phyloP scores from a whole-genome alignment of 2,113 vertebrate genomes.

The Rhinoderma darwinii region DNA sequence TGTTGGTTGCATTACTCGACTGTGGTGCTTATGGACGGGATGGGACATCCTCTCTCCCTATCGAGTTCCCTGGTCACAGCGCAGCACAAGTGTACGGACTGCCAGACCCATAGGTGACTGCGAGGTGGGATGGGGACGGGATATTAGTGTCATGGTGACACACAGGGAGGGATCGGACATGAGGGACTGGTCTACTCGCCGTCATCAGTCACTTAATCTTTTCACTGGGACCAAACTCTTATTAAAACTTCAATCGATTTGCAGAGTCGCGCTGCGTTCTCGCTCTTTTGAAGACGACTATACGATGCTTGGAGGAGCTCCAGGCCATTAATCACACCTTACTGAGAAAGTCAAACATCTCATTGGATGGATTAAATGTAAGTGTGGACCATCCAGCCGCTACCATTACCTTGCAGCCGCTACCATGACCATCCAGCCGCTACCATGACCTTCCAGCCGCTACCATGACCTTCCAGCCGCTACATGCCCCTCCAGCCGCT shows the following conservation, averaged over 20 bases:
- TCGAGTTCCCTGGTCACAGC: no score
- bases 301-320: background rate
- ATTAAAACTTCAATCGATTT: constrained; percentile 21
- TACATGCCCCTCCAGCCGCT: no score
- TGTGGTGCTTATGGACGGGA: background rate
- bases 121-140: background rate
- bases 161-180: background rate
- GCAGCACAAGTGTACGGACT: no score
- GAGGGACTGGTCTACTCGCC: background rate
- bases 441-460: no score
- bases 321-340: background rate
- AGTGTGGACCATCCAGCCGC: no score
- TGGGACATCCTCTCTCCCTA: constrained; percentile 1
- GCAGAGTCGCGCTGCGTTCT: background rate
- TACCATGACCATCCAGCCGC: no score
- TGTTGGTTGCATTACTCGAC: background rate
- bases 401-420: no score
- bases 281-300: background rate
- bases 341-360: background rate
- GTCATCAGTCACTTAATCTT: background rate
- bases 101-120: background rate
- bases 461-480: no score
- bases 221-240: background rate
- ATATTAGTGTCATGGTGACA: background rate
- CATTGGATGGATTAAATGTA: background rate